Percentiles rank a stretch among this genome's conserved stretches.
These are phyloP conservation scores for Pelvicachromis taeniatus DNA, from an alignment of 2,113 vertebrate genomes.

Conservation along the genomic window DNA sequence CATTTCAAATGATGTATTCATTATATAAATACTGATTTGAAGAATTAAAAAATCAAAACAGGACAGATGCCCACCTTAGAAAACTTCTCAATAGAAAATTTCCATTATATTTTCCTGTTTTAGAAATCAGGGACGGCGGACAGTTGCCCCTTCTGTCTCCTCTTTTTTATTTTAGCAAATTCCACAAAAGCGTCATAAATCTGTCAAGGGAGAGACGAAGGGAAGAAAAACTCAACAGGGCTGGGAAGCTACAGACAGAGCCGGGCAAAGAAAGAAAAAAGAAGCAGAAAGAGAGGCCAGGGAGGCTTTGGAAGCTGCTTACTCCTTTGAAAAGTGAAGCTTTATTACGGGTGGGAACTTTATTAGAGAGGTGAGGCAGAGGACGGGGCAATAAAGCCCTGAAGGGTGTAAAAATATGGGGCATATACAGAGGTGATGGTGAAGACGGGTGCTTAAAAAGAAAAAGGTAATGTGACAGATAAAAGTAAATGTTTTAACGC, in stretches of 20 bases:
- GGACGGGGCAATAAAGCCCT: slow-evolving; percentile 48
- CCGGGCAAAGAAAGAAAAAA: slow-evolving; percentile 32
- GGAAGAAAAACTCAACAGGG: slow-evolving; percentile 46
- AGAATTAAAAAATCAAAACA: background rate
- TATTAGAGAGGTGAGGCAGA: slow-evolving; percentile 58
- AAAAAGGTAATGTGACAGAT: slow-evolving; percentile 25
- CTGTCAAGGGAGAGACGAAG: slow-evolving; percentile 52
- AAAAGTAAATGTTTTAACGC: slow-evolving; percentile 15
- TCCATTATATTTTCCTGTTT: slow-evolving; percentile 9
- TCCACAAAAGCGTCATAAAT: slow-evolving; percentile 74
- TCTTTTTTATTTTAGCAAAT: slow-evolving; percentile 64
- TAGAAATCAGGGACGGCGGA: slow-evolving; percentile 7
- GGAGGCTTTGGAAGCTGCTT: slow-evolving; percentile 50
- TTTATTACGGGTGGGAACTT: slow-evolving; percentile 76
- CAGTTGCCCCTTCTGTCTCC: background rate
- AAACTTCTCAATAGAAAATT: slow-evolving; percentile 5
- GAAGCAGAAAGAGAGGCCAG: slow-evolving; percentile 18
- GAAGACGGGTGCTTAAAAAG: slow-evolving; percentile 3
- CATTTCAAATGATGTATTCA: background rate
- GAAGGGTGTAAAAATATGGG: slow-evolving; percentile 11
- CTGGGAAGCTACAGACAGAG: slow-evolving; percentile 43
- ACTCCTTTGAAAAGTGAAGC: slow-evolving; percentile 69
- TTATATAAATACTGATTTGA: background rate
- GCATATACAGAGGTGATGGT: background rate
- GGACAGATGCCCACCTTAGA: background rate